A percentile compares a stretch with the other conserved stretches of the same genome.
Evolutionary conservation across 2,113 vertebrate species (phyloP).

Genomic region (Lampris megalopsis): DNA sequence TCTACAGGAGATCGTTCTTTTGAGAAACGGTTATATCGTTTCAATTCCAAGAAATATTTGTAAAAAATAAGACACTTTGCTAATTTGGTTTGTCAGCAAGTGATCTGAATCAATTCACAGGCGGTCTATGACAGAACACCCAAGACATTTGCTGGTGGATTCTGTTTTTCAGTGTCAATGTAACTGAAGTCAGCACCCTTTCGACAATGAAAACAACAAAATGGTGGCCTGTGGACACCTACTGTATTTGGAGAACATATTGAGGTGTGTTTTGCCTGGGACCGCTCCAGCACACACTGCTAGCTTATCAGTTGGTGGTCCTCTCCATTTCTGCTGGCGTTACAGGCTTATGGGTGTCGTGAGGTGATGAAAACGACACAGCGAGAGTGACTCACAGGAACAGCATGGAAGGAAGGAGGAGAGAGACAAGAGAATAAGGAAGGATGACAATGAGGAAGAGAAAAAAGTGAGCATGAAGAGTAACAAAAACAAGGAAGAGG

Average conservation of each 20-base stretch:
- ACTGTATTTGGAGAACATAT: background rate
- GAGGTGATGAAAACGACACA: slow-evolving; percentile 40
- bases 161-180: background rate
- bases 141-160: slow-evolving; percentile 7
- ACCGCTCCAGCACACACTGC: slow-evolving; percentile 7
- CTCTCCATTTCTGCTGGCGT: slow-evolving; percentile 48
- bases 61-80: background rate
- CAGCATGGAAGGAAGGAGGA: slow-evolving; percentile 12
- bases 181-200: background rate
- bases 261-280: slow-evolving; percentile 22
- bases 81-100: background rate
- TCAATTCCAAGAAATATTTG: background rate
- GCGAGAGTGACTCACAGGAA: slow-evolving; percentile 29
- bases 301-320: slow-evolving; percentile 32
- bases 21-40: background rate
- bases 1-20: background rate
- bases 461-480: slow-evolving; percentile 30
- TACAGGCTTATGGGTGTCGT: slow-evolving; percentile 21
- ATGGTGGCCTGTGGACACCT: background rate
- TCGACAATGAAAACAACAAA: slow-evolving; percentile 10
- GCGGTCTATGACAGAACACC: background rate
- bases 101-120: background rate
- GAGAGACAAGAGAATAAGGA: background rate
- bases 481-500: slow-evolving; percentile 27
- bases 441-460: slow-evolving; percentile 32